Percentiles rank a stretch among this genome's conserved stretches.
These are phyloP conservation scores for Brachionus rubens DNA, from an alignment of 1,140 invertebrate genomes.

Conservation along the genomic window DNA sequence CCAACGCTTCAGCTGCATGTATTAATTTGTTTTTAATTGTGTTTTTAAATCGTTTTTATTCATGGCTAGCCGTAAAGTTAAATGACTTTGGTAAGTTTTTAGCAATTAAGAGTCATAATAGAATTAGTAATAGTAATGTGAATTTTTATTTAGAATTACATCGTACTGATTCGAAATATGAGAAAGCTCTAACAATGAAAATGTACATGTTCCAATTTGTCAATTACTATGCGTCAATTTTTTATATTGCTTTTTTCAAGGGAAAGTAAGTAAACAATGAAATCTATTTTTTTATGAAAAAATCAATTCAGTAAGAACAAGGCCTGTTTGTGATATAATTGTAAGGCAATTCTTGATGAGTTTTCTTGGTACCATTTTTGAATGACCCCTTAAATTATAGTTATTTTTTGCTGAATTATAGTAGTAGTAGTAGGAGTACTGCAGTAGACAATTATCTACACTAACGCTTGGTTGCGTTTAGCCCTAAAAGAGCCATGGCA, in stretches of 20 bases:
- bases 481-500: too few species aligned
- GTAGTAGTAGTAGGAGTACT: too few species aligned
- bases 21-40: conserved; percentile 46
- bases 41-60: conserved; percentile 22
- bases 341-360: too few species aligned
- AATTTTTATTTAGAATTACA: conserved; percentile 75
- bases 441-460: too few species aligned
- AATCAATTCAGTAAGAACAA: too few species aligned
- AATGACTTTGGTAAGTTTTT: conserved; percentile 47
- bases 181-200: conserved; percentile 91
- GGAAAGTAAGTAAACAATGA: conserved; percentile 65
- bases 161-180: conserved; percentile 93
- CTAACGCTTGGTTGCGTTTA: too few species aligned
- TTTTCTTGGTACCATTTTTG: too few species aligned
- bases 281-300: not conserved
- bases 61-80: conserved; percentile 21
- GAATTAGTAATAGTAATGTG: conserved; percentile 52
- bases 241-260: conserved; percentile 97
- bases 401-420: too few species aligned
- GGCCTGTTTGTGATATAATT: too few species aligned
- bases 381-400: too few species aligned
- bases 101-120: too few species aligned
- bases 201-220: conserved; percentile 96
- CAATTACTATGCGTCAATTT: conserved; percentile 96
- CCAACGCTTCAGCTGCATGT: conserved; percentile 65